phyloP scores from a whole-genome alignment of 2,113 vertebrate genomes.

The Xiphias gladius region DNA sequence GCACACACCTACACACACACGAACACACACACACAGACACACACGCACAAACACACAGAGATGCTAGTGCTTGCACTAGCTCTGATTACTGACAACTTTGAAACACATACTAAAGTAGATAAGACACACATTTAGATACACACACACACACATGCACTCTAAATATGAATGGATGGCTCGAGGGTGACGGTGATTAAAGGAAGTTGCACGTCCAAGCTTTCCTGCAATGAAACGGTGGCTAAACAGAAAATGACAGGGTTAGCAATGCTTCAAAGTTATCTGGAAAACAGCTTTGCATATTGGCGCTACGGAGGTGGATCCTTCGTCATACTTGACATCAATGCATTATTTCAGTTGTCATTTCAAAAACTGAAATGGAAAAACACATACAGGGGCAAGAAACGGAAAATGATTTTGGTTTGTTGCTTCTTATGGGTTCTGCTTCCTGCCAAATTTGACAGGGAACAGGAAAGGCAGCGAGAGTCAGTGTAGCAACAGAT shows the following conservation, averaged over 20 bases:
- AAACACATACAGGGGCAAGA: slow-evolving; percentile 3
- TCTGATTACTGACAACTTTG: slow-evolving; percentile 60
- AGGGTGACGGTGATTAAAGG: slow-evolving; percentile 69
- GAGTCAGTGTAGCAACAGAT: slow-evolving; percentile 44
- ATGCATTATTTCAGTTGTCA: slow-evolving; percentile 37
- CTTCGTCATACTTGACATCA: slow-evolving; percentile 12
- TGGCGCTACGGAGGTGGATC: slow-evolving; percentile 30
- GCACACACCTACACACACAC: slow-evolving; percentile 6
- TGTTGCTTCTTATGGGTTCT: neutral
- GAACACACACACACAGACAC: slow-evolving; percentile 14
- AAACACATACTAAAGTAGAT: slow-evolving; percentile 49
- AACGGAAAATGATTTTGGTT: neutral
- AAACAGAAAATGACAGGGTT: slow-evolving; percentile 67
- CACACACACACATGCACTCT: neutral
- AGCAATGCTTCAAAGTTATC: slow-evolving; percentile 67
- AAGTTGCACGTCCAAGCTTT: slow-evolving; percentile 50
- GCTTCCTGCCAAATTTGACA: slow-evolving; percentile 26
- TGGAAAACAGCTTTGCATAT: slow-evolving; percentile 42
- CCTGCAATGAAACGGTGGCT: slow-evolving; percentile 62
- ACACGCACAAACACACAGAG: slow-evolving; percentile 15
- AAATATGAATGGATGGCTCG: slow-evolving; percentile 48
- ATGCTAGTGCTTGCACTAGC: slow-evolving; percentile 41
- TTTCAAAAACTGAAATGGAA: slow-evolving; percentile 13
- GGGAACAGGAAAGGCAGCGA: neutral
- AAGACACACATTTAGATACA: slow-evolving; percentile 30